Evolutionary conservation across 1,140 invertebrate genomes (phyloP).

Genomic region (Ips nitidus): DNA sequence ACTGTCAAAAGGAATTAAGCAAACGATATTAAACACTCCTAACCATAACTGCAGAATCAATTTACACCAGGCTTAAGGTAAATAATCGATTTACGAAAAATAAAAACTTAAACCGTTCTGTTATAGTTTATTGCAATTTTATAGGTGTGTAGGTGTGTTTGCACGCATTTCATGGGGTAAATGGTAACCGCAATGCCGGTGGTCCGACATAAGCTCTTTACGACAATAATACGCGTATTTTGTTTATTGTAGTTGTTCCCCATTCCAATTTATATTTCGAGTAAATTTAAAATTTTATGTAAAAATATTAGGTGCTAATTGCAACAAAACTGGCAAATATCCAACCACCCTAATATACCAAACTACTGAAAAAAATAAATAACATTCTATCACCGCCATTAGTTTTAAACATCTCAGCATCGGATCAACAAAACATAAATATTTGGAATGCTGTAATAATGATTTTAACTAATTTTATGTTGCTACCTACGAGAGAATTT

Average conservation of each 20-base stretch:
- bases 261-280: conserved; percentile 24
- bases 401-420: conserved; percentile 4
- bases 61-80: no score
- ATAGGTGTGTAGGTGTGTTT: conserved; percentile 8
- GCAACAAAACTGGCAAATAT: conserved; percentile 12
- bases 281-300: conserved; percentile 15
- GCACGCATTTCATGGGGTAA: conserved; percentile 21
- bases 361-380: conserved; percentile 18
- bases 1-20: no score
- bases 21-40: no score
- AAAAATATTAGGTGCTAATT: conserved; percentile 23
- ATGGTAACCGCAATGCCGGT: conserved; percentile 18
- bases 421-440: conserved; percentile 3
- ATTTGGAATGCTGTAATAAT: conserved; percentile 22
- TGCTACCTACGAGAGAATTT: conserved; percentile 23
- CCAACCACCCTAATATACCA: no score
- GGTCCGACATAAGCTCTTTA: conserved; percentile 29
- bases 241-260: conserved; percentile 16
- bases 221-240: conserved; percentile 26
- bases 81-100: background rate
- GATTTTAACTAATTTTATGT: conserved; percentile 31
- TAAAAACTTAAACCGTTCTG: conserved; percentile 9
- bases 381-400: conserved; percentile 14
- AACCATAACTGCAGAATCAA: no score
- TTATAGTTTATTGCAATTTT: conserved; percentile 18